A percentile compares a stretch with the other conserved stretches of the same genome.
phyloP scores from a whole-genome alignment of 2,113 vertebrate genomes.

The Electrona antarctica region DNA sequence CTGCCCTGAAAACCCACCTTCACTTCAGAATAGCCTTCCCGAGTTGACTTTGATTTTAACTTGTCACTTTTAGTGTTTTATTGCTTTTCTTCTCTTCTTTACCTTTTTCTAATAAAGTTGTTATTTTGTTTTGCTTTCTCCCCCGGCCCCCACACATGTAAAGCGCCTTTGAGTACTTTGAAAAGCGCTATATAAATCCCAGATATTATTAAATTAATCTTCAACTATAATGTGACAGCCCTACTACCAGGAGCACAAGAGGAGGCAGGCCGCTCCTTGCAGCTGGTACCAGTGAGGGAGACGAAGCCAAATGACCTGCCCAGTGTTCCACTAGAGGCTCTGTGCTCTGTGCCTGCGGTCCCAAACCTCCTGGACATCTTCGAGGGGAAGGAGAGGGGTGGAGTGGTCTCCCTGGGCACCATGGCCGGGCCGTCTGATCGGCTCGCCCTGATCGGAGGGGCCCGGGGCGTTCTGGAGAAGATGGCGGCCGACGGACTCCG shows the following conservation, averaged over 20 bases:
- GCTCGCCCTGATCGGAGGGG: constrained; percentile 87
- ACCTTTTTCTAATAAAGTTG: too few relatives aligned
- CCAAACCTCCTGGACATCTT: constrained; percentile 85
- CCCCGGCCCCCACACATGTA: too few relatives aligned
- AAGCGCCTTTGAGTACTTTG: too few relatives aligned
- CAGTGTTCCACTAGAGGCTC: neutral
- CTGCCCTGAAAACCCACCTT: too few relatives aligned
- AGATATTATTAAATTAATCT: too few relatives aligned
- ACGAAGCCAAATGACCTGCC: neutral
- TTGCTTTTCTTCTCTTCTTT: too few relatives aligned
- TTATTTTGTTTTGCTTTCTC: too few relatives aligned
- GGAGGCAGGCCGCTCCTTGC: constrained; percentile 4
- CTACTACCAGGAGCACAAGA: neutral
- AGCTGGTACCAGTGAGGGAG: constrained; percentile 35
- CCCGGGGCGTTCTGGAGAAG: constrained; percentile 85
- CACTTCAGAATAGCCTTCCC: too few relatives aligned
- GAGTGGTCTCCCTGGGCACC: constrained; percentile 80
- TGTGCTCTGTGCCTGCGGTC: neutral
- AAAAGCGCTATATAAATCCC: too few relatives aligned
- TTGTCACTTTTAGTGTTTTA: too few relatives aligned
- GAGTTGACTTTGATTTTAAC: too few relatives aligned
- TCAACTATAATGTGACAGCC: too few relatives aligned
- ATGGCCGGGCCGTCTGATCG: constrained; percentile 72
- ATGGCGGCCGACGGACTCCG: constrained; percentile 80
- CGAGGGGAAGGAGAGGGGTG: constrained; percentile 32